These are phyloP conservation scores for Anthophora plumipes DNA, from an alignment of 2,888 invertebrate species.

Conservation along the genomic window DNA sequence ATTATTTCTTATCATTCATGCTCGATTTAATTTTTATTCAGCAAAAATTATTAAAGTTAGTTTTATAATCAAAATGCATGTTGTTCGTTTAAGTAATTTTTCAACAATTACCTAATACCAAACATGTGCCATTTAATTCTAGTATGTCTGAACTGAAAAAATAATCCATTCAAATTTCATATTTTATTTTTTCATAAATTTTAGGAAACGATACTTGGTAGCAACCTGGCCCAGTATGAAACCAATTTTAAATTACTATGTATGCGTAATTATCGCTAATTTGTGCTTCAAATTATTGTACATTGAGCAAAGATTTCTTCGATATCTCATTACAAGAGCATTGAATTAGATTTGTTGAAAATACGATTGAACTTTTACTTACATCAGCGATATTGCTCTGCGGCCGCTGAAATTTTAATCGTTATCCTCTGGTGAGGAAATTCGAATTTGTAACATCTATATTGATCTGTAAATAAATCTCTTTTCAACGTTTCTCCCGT, in stretches of 20 bases:
- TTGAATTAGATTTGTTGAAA: background rate
- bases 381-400: background rate
- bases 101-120: too few species aligned
- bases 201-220: too few species aligned
- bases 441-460: background rate
- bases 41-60: background rate
- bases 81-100: too few species aligned
- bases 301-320: background rate
- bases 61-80: background rate
- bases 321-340: background rate
- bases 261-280: background rate
- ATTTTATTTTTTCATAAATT: too few species aligned
- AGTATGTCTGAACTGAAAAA: too few species aligned
- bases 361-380: background rate
- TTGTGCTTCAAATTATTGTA: background rate
- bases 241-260: background rate
- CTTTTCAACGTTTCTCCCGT: background rate
- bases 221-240: too few species aligned
- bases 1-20: too few species aligned
- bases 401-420: constrained; percentile 20
- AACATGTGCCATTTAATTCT: background rate
- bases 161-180: too few species aligned
- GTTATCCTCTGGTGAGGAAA: background rate
- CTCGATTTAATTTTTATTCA: too few species aligned
- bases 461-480: background rate